Conservation (phyloP, 2,888 invertebrate genomes). For the Acrobasis suavella region DNA sequence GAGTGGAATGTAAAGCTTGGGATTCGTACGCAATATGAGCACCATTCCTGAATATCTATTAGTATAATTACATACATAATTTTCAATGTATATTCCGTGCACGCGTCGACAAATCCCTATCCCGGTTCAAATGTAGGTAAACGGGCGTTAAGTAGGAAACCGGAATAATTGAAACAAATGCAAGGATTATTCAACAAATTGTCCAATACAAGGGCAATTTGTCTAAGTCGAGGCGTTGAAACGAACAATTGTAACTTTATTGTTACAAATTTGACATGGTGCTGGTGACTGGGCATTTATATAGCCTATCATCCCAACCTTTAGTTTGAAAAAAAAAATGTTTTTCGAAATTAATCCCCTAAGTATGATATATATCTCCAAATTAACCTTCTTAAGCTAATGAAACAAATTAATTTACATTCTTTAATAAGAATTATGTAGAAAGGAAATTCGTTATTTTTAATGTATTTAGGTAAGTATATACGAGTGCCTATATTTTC, state of each 20-base stretch:
- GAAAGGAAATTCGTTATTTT: background rate
- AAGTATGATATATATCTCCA: too few species aligned
- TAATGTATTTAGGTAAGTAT: background rate
- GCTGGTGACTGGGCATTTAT: constrained; percentile 25
- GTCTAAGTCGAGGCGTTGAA: constrained; percentile 69
- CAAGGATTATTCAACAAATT: constrained; percentile 79
- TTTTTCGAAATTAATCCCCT: too few species aligned
- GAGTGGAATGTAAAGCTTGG: constrained; percentile 38
- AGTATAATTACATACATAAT: constrained; percentile 50
- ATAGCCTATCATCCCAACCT: background rate
- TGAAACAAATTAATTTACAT: too few species aligned
- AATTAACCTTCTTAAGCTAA: too few species aligned
- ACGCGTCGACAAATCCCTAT: constrained; percentile 57
- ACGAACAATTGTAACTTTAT: constrained; percentile 63
- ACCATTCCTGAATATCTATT: constrained; percentile 47
- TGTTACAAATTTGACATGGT: constrained; percentile 52
- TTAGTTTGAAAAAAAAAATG: too few species aligned
- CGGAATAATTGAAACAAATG: constrained; percentile 80
- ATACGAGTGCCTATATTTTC: background rate
- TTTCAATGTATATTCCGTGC: constrained; percentile 60
- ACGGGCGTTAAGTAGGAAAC: constrained; percentile 66
- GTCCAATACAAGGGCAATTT: constrained; percentile 80
- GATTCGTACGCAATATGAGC: constrained; percentile 44
- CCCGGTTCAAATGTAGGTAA: constrained; percentile 61
- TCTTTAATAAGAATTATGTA: too few species aligned